phyloP scores from a whole-genome alignment of 2,797 vertebrate genomes.

The Semotilus atromaculatus region DNA sequence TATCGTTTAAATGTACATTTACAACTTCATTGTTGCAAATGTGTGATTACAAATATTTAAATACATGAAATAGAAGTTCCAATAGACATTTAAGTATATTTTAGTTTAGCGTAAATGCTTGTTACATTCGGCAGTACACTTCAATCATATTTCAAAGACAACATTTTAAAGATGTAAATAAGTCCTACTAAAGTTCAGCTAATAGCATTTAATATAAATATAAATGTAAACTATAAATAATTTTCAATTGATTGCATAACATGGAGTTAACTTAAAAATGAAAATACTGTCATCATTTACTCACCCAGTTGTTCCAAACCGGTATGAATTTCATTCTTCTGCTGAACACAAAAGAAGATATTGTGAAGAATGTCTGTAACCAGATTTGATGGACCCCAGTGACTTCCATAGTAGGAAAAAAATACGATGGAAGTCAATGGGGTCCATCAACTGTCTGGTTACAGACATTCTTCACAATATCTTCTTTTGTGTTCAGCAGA shows the following conservation, averaged over 20 bases:
- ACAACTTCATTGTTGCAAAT: not conserved
- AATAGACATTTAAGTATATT: not conserved
- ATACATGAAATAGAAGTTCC: not conserved
- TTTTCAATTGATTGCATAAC: not conserved
- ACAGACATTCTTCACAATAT: too few species aligned
- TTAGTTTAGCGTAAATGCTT: not conserved
- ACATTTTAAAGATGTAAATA: not conserved
- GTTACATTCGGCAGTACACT: not conserved
- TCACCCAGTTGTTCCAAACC: too few species aligned
- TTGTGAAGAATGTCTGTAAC: too few species aligned
- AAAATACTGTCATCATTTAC: too few species aligned
- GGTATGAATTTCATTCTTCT: too few species aligned
- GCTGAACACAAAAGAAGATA: too few species aligned
- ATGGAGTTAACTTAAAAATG: not conserved
- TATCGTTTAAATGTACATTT: not conserved
- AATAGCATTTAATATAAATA: not conserved
- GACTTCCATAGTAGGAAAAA: too few species aligned
- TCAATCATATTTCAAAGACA: too few species aligned
- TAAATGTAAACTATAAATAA: not conserved
- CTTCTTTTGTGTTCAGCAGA: too few species aligned
- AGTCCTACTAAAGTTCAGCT: not conserved
- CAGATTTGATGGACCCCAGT: too few species aligned
- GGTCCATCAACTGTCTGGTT: too few species aligned
- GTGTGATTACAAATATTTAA: not conserved
- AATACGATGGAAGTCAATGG: too few species aligned